Base-by-base conservation (phyloP, 2,113 vertebrate species). In the Lepisosteus osseus region DNA sequence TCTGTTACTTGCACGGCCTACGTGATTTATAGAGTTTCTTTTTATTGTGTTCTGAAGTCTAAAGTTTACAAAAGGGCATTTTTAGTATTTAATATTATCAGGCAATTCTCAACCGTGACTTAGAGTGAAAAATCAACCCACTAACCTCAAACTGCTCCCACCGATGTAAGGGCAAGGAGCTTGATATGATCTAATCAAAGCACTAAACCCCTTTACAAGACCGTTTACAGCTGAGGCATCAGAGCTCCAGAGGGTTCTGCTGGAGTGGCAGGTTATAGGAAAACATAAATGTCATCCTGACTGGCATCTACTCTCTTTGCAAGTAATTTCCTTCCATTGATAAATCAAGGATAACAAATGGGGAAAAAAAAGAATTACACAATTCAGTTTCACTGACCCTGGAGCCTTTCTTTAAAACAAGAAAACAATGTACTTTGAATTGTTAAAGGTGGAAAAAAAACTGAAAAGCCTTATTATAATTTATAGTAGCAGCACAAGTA, bases 281-380 rank as follows among this genome's bases (percentile, higher is more conserved):
- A 87, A 88, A 91, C 91, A 90, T 88, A 92, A 92, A 93, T 92
- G 89, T 91, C 90, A 91, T 87, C 91, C 87, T 90, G 86, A 90
- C 89, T 90, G 88, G 87, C 88, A 87, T 90, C 86, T 83, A 86
- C 86, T 88, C 83, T 86, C 88, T 86, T 80, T 86, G 86, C 79
- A 61, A 92, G 89, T 90, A 82, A 92, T 92, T 93, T 90, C 88
- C 84, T 86, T 89, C 86, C 0, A 56, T 83, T 90, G 87, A 89
- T 89, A 89, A 90, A 90, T 92, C 86, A 78, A 29, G 29, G 29
- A 29, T 29, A 29, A 90, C 91, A 90, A 72, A 74, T 29, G 84
- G 85, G 85, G 84, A 90, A 89, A 91, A 85, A 90, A 92, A 93
- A 86, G 86, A 84, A 86, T 88, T 89, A 85, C 82, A 85, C 87